Conservation (phyloP, 2,797 vertebrate species). For the Aplochiton taeniatus region DNA sequence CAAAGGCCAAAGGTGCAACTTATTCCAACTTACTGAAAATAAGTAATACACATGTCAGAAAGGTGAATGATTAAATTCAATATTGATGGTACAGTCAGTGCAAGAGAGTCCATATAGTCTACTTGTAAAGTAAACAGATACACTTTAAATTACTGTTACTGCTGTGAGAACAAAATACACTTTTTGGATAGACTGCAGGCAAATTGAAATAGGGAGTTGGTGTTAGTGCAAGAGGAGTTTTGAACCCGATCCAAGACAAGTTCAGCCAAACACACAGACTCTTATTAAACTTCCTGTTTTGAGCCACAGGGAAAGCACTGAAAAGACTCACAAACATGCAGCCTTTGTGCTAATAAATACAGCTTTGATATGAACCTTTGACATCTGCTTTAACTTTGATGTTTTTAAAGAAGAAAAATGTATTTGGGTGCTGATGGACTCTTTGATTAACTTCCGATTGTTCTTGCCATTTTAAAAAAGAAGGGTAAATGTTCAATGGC, state of each 20-base stretch:
- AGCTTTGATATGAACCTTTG: slow-evolving; percentile 18
- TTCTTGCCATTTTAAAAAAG: too few species aligned
- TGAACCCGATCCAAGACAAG: slow-evolving; percentile 58
- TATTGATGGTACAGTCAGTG: slow-evolving; percentile 12
- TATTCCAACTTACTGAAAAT: slow-evolving; percentile 50
- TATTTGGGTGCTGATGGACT: too few species aligned
- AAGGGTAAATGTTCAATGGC: too few species aligned
- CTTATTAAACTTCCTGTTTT: slow-evolving; percentile 76
- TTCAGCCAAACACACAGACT: slow-evolving; percentile 67
- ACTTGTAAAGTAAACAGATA: too few species aligned
- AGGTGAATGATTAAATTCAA: background rate
- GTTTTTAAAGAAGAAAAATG: too few species aligned
- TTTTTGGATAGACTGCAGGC: slow-evolving; percentile 48
- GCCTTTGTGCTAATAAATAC: background rate
- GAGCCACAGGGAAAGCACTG: slow-evolving; percentile 34
- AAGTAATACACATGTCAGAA: too few species aligned
- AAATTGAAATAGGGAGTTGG: slow-evolving; percentile 58
- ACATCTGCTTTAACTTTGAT: background rate
- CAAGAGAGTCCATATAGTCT: background rate
- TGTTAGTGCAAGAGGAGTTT: slow-evolving; percentile 61
- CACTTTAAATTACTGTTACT: background rate
- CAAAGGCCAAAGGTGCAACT: slow-evolving; percentile 17
- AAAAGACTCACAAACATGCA: background rate
- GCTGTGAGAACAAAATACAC: slow-evolving; percentile 1
- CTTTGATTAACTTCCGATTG: too few species aligned